Evolutionary conservation across 2,113 vertebrate genomes (phyloP).

Genomic region (Phalacrocorax brasilianus): DNA sequence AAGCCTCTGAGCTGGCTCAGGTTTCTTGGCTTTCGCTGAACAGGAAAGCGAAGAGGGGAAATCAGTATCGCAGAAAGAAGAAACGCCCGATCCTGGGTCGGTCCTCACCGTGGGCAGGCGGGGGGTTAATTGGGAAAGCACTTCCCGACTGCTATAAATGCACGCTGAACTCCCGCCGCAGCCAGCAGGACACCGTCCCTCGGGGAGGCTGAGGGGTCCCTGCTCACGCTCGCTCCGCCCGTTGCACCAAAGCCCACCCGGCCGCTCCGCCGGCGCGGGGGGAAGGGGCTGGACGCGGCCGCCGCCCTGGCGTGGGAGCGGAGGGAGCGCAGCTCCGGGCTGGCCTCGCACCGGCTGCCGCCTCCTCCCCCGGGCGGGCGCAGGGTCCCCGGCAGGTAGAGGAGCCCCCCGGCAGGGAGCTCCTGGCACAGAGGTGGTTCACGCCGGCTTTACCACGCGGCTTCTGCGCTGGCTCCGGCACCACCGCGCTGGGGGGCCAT

Average conservation of each 20-base stretch:
- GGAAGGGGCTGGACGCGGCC: not conserved
- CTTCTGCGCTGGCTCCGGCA: not conserved
- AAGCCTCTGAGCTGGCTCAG: not conserved
- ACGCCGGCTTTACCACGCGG: rapidly evolving
- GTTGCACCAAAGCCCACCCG: not conserved
- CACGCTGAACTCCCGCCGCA: rapidly evolving
- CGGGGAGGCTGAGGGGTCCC: not conserved
- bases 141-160: rapidly evolving
- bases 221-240: rapidly evolving
- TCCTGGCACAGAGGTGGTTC: not conserved
- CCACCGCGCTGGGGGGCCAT: not conserved
- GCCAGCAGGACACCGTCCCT: rapidly evolving
- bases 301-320: rapidly evolving
- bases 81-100: not conserved
- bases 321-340: not conserved
- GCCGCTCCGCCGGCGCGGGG: rapidly evolving
- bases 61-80: not conserved
- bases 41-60: not conserved
- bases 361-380: not conserved
- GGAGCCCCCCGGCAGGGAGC: not conserved
- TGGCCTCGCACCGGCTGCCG: rapidly evolving
- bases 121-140: rapidly evolving
- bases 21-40: not conserved
- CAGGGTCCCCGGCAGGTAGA: not conserved
- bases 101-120: not conserved